These are phyloP conservation scores for Bimastos eiseni DNA, from an alignment of 2,888 invertebrate species.

Conservation along the genomic window DNA sequence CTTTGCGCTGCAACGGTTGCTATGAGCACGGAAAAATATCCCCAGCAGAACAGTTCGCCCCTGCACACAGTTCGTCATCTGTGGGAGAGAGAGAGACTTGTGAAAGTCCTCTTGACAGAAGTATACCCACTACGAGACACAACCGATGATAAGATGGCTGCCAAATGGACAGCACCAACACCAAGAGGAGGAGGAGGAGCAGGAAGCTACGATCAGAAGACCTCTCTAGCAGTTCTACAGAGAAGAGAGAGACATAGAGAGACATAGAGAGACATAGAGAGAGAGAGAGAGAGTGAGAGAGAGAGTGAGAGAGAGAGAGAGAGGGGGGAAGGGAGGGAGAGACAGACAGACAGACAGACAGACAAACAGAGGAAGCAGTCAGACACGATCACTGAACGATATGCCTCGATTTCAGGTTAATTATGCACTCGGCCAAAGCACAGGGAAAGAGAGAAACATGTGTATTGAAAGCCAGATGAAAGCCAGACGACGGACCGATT, in stretches of 20 bases:
- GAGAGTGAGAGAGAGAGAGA: too few species aligned
- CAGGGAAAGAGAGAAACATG: not conserved
- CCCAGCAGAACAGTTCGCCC: not conserved
- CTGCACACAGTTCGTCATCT: not conserved
- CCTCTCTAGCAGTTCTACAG: not conserved
- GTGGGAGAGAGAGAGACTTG: not conserved
- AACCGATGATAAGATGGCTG: not conserved
- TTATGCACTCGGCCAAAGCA: not conserved
- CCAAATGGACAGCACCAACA: not conserved
- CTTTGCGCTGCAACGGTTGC: too few species aligned
- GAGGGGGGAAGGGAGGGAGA: too few species aligned
- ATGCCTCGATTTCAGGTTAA: not conserved
- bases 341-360: not conserved
- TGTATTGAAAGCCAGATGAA: not conserved
- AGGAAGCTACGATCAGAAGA: not conserved
- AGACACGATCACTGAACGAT: not conserved
- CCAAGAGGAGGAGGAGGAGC: too few species aligned
- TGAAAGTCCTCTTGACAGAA: not conserved
- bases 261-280: not conserved
- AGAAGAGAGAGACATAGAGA: not conserved
- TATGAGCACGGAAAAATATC: too few species aligned
- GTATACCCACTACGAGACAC: not conserved
- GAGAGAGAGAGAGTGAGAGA: too few species aligned
- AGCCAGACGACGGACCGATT: not conserved
- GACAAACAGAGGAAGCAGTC: too few species aligned